Evolutionary conservation across 2,888 invertebrate genomes (phyloP).

Genomic region (Rotaria macrura): DNA sequence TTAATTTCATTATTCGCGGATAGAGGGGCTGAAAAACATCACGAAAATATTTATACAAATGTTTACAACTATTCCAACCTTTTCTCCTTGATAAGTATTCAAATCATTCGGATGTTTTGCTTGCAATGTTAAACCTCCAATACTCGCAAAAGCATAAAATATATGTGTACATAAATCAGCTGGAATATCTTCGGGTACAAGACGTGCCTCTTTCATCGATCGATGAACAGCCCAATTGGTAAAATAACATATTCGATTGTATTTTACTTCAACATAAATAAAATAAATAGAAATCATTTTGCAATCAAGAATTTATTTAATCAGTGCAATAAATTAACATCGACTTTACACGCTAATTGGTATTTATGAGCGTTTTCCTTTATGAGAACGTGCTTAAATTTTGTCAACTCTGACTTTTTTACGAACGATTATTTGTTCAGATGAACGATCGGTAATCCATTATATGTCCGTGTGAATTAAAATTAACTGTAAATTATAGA

Average conservation of each 20-base stretch:
- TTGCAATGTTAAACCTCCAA: constrained; percentile 3
- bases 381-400: too few relatives aligned
- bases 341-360: too few relatives aligned
- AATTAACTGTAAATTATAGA: too few relatives aligned
- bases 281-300: too few relatives aligned
- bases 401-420: too few relatives aligned
- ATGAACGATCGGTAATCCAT: too few relatives aligned
- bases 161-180: constrained; percentile 34
- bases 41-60: not conserved
- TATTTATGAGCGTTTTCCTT: too few relatives aligned
- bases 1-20: constrained; percentile 32
- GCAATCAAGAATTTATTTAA: too few relatives aligned
- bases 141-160: constrained; percentile 32
- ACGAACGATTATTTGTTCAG: too few relatives aligned
- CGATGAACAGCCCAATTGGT: constrained; percentile 33
- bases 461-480: too few relatives aligned
- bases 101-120: constrained; percentile 10
- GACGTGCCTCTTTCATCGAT: constrained; percentile 26
- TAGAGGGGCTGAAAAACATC: constrained; percentile 23
- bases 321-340: too few relatives aligned
- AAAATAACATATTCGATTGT: constrained; percentile 25
- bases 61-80: not conserved
- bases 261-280: not conserved
- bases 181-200: constrained; percentile 32
- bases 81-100: not conserved